Evolutionary conservation across 2,888 invertebrate species (phyloP).

Genomic region (Fissipunctia ypsillon): DNA sequence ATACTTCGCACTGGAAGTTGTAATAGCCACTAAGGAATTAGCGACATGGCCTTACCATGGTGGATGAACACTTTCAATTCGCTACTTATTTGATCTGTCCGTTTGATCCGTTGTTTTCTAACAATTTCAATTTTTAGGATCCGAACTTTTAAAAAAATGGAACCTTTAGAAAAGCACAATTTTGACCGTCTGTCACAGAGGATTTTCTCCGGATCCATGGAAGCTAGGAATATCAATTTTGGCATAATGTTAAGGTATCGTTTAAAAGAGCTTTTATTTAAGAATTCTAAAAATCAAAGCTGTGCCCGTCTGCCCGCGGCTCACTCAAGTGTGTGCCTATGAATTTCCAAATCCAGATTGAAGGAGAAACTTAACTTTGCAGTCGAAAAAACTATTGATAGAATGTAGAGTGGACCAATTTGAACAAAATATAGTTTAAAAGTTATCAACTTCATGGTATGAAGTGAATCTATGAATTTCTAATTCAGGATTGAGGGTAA

Average conservation of each 20-base stretch:
- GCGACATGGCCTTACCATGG: not conserved
- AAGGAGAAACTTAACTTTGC: not conserved
- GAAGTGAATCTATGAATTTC: no score
- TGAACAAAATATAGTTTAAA: no score
- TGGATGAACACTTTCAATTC: not conserved
- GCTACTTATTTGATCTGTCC: not conserved
- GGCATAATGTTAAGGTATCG: not conserved
- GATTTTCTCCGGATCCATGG: not conserved
- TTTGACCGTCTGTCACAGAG: not conserved
- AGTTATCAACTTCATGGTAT: no score
- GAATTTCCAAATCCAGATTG: not conserved
- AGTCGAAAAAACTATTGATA: no score
- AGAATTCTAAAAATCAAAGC: no score
- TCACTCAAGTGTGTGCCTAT: no score
- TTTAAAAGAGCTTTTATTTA: no score
- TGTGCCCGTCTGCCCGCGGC: no score
- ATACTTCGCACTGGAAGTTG: constrained; percentile 17
- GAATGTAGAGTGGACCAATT: no score
- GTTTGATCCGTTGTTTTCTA: not conserved
- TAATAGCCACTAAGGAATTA: not conserved
- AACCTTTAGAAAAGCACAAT: not conserved
- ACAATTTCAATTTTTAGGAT: not conserved
- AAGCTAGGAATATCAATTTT: not conserved
- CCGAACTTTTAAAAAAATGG: not conserved
- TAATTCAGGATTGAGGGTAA: no score